Evolutionary conservation across 2,113 vertebrate species (phyloP).

Genomic region (Limanda limanda): DNA sequence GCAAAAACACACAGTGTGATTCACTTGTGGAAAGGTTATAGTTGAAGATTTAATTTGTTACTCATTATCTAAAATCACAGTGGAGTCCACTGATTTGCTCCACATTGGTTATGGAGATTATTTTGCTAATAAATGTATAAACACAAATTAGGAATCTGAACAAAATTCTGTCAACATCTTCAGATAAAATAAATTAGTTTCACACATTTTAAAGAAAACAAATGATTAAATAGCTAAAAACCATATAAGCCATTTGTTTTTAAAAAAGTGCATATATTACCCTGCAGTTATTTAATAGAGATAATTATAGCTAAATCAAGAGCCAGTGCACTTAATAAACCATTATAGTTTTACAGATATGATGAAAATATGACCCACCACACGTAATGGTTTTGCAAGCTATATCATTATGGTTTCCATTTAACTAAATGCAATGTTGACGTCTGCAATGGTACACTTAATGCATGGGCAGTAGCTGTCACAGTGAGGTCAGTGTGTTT

Average conservation of each 20-base stretch:
- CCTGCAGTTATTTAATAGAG: too few relatives aligned
- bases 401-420: background rate
- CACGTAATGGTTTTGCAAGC: too few relatives aligned
- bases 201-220: background rate
- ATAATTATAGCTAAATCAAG: too few relatives aligned
- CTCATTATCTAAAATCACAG: too few relatives aligned
- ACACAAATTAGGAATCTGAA: too few relatives aligned
- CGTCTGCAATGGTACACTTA: background rate
- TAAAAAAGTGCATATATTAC: too few relatives aligned
- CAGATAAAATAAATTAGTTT: too few relatives aligned
- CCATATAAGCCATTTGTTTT: too few relatives aligned
- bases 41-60: slow-evolving; percentile 3
- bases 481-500: slow-evolving; percentile 49
- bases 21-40: slow-evolving; percentile 21
- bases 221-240: background rate
- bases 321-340: too few relatives aligned
- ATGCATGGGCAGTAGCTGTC: slow-evolving; percentile 18
- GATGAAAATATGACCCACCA: background rate
- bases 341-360: too few relatives aligned
- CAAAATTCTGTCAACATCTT: too few relatives aligned
- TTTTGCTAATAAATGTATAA: background rate
- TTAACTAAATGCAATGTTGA: background rate
- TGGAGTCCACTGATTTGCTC: too few relatives aligned
- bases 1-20: slow-evolving; percentile 28
- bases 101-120: background rate